Conservation (phyloP, 1,140 invertebrate genomes). For the Pogonognathellus flavescens region DNA sequence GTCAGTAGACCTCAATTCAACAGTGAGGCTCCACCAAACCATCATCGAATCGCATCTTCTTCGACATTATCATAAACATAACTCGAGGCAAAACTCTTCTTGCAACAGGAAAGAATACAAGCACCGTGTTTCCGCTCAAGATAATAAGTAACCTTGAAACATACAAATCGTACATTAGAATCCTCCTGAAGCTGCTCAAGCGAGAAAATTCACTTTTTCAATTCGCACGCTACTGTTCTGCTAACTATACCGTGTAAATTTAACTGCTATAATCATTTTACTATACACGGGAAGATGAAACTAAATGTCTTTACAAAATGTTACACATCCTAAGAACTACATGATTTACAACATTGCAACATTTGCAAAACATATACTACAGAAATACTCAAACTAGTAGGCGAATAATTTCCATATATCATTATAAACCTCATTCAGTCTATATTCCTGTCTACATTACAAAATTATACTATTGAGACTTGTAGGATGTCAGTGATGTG, state of each 20-base stretch:
- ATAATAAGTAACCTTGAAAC: slow-evolving; percentile 24
- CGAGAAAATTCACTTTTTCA: neutral
- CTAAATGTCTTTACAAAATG: neutral
- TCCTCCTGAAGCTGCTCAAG: neutral
- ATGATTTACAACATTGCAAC: too few species aligned
- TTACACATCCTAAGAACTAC: too few species aligned
- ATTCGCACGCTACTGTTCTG: neutral
- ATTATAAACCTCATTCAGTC: too few species aligned
- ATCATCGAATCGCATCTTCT: slow-evolving; percentile 3
- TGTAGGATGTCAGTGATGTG: too few species aligned
- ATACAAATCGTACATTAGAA: neutral
- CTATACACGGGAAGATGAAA: neutral
- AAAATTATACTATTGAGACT: too few species aligned
- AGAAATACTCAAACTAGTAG: too few species aligned
- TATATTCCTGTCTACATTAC: too few species aligned
- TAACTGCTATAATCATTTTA: neutral
- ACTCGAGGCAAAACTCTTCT: neutral
- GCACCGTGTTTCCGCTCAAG: slow-evolving; percentile 17
- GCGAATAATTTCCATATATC: too few species aligned
- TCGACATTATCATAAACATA: slow-evolving; percentile 30
- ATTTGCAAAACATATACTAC: too few species aligned
- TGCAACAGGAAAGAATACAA: slow-evolving; percentile 16
- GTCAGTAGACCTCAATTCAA: slow-evolving; percentile 12
- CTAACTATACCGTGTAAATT: neutral
- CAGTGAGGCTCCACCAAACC: neutral